Percentiles rank a stretch among this genome's conserved stretches.
Conservation (phyloP, 2,113 vertebrate genomes). For the Pyrgilauda ruficollis region DNA sequence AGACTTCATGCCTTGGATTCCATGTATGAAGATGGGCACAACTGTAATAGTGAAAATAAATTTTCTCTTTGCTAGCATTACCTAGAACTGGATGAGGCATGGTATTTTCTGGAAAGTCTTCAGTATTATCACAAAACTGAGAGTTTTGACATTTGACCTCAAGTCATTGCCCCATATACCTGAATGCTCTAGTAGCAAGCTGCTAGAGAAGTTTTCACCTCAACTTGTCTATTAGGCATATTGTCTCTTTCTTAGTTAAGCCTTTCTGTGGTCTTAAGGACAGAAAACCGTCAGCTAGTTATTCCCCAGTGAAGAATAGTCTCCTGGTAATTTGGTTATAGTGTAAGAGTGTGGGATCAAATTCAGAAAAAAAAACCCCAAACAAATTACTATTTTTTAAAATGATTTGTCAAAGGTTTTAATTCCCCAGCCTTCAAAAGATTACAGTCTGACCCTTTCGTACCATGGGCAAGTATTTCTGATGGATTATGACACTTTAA, state of each 20-base stretch:
- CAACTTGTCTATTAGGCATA: background rate
- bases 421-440: background rate
- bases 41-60: background rate
- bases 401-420: background rate
- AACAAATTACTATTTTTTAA: background rate
- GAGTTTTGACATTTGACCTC: background rate
- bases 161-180: accelerated
- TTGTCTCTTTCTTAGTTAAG: background rate
- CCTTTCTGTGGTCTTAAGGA: background rate
- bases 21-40: background rate
- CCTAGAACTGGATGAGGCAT: background rate
- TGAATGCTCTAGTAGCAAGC: background rate
- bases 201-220: background rate
- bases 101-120: background rate
- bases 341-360: background rate
- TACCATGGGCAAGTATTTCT: background rate
- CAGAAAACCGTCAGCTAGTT: background rate
- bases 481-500: background rate
- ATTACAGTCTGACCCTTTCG: background rate
- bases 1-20: background rate
- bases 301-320: background rate
- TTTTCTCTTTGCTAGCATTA: background rate
- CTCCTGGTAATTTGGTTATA: background rate
- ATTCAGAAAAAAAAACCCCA: background rate
- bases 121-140: background rate